Evolutionary conservation across 92 coral and sea anemone genomes (phyloP), one percentile per base, ranked within the genome.

Genomic region (Virgularia gustaviana): DNA sequence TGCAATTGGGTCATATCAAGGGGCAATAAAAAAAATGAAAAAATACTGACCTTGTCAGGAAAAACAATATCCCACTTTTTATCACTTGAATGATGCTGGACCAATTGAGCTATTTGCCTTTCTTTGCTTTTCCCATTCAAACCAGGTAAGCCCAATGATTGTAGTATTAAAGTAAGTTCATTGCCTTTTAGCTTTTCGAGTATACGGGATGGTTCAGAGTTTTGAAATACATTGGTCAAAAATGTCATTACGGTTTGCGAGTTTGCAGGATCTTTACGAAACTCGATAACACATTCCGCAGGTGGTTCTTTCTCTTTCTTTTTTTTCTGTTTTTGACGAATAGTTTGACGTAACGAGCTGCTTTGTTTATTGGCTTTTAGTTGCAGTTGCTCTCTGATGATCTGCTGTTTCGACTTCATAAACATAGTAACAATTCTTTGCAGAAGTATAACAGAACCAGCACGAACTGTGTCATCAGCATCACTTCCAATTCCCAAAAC

Each of bases 41-140:
- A n/a, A n/a, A n/a, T n/a, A 51, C 57, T 51, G 27, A 51, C 57
- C 57, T 51, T 51, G 28, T 51, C 57, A 51, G 57, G 57, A 12
- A 16, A 51, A 51, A 16, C 25, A 51, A 51, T 16, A 51, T 4
- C 27, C 28, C 57, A 51, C 22, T 51, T 32, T 51, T 51, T 51
- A 4, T 32, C 57, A 51, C 57, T 51, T 9, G 22, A 27, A 51
- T 51, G 57, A 51, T 51, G 57, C 1, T 51, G 22, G 57, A 51
- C 28, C 57, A 51, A 51, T 16, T 3, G 57, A 9, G 22, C 57
- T 3, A 51, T 51, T 51, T 51, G 57, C 3, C 57, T 27, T 20
- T 51, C 27, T 32, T 51, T 51, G 4, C 28, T 32, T 32, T 51
- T 51, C 28, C 57, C 57, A 16, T 16, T 51, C 2, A 51, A 51